Conservation (phyloP, 2,113 vertebrate species). For the Gymnocephalus cernua region DNA sequence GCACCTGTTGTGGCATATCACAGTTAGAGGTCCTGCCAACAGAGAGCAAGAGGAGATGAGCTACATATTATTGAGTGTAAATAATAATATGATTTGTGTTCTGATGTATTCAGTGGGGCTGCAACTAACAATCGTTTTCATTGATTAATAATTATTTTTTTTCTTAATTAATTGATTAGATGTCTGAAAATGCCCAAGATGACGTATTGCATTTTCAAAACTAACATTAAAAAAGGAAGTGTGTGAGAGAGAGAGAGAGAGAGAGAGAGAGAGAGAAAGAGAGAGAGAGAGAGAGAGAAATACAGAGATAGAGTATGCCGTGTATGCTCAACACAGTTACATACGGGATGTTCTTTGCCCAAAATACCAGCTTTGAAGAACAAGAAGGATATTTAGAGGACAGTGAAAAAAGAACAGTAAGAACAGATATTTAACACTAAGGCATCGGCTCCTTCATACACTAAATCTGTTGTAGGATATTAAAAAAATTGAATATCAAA, state of each 20-base stretch:
- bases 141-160: background rate
- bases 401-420: slow-evolving; percentile 5
- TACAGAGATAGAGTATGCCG: background rate
- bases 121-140: background rate
- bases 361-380: slow-evolving; percentile 24
- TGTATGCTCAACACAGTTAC: slow-evolving; percentile 1
- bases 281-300: background rate
- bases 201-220: background rate
- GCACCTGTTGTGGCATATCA: slow-evolving; percentile 36
- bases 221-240: background rate
- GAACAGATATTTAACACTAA: slow-evolving; percentile 1
- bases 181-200: background rate
- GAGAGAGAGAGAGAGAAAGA: background rate
- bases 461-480: slow-evolving; percentile 6
- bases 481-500: slow-evolving; percentile 31
- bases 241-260: background rate
- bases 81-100: slow-evolving; percentile 11
- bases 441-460: slow-evolving; percentile 4
- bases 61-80: background rate
- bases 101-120: background rate
- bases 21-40: background rate
- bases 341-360: background rate
- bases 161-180: background rate
- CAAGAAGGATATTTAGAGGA: slow-evolving; percentile 28
- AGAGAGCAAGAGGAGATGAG: slow-evolving; percentile 9